These are phyloP conservation scores for Alcedo atthis DNA, from an alignment of 2,797 vertebrate species.

Conservation along the genomic window DNA sequence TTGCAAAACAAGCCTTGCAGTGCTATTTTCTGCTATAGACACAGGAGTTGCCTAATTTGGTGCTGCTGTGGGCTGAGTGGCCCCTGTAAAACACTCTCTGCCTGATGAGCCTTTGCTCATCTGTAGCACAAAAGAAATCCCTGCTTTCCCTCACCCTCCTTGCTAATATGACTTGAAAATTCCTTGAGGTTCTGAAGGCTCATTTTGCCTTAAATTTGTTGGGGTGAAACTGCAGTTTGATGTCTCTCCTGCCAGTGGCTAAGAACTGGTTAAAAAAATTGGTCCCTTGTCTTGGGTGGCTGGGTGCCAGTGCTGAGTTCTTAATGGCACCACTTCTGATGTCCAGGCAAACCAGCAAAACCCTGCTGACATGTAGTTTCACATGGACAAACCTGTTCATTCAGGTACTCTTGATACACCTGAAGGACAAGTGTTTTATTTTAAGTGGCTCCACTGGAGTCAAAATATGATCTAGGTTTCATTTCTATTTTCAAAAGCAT, in stretches of 20 bases:
- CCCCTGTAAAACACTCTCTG: background rate
- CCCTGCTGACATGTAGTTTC: background rate
- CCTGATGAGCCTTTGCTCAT: background rate
- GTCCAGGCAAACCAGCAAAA: background rate
- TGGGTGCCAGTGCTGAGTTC: background rate
- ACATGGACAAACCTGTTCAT: background rate
- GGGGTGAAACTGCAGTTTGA: background rate
- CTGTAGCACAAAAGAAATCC: background rate
- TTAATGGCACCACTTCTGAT: background rate
- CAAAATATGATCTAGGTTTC: background rate
- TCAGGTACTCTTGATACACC: background rate
- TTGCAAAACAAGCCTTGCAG: background rate
- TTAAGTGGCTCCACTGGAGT: background rate
- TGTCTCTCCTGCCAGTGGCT: background rate
- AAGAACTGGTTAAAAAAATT: background rate
- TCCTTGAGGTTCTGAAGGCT: background rate
- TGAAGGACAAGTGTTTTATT: background rate
- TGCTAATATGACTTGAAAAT: background rate
- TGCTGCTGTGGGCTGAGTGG: background rate
- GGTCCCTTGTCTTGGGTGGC: background rate
- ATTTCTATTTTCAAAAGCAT: background rate
- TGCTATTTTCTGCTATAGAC: background rate
- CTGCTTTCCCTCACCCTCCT: background rate
- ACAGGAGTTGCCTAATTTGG: background rate
- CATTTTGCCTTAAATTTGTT: background rate